These are phyloP conservation scores for Myrmecophaga tridactyla DNA, from an alignment of 2,113 vertebrate species.

Conservation along the genomic window DNA sequence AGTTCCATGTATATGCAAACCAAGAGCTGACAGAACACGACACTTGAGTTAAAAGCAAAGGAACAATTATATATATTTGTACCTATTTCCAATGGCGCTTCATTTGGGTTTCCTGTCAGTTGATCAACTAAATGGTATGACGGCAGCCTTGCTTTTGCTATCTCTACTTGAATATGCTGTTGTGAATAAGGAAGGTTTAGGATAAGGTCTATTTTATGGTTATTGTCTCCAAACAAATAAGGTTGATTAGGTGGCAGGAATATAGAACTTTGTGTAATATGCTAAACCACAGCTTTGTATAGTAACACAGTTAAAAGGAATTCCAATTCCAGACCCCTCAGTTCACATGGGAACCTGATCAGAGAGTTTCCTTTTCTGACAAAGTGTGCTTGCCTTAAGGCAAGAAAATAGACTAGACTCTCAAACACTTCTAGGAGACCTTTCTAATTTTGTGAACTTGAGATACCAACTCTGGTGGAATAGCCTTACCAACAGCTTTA, in stretches of 20 bases:
- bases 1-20: neutral
- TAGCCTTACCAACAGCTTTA: neutral
- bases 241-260: neutral
- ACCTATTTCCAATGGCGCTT: neutral
- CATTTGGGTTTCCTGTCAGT: neutral
- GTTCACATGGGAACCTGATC: neutral
- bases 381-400: neutral
- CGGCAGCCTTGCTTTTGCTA: neutral
- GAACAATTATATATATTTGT: neutral
- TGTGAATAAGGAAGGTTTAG: neutral
- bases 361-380: neutral
- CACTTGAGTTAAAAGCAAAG: neutral
- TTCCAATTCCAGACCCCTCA: neutral
- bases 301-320: neutral
- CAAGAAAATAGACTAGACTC: neutral
- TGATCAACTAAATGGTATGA: neutral
- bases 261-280: neutral
- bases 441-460: neutral
- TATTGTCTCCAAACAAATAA: neutral
- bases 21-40: neutral
- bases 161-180: neutral
- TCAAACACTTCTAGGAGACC: neutral
- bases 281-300: neutral
- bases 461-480: too few species aligned
- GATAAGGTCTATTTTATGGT: neutral